These are phyloP conservation scores for Nannoperca australis DNA, from an alignment of 2,797 vertebrate genomes.

Conservation along the genomic window DNA sequence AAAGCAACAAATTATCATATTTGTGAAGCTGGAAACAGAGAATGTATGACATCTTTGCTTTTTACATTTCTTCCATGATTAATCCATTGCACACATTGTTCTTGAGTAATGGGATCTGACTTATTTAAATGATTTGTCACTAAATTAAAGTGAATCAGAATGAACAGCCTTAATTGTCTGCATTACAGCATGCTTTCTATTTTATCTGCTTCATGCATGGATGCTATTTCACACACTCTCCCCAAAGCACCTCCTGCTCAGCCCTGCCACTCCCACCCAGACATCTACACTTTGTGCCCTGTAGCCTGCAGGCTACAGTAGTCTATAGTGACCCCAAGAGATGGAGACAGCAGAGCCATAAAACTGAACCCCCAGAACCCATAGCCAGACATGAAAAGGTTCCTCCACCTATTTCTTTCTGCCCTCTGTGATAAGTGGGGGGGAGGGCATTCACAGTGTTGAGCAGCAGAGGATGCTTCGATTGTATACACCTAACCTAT, in stretches of 20 bases:
- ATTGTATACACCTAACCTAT: constrained; percentile 21
- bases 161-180: constrained; percentile 7
- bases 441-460: background rate
- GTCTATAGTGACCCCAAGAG: constrained; percentile 34
- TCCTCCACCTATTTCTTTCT: constrained; percentile 38
- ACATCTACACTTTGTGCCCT: constrained; percentile 21
- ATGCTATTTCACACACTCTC: constrained; percentile 45
- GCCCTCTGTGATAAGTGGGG: constrained; percentile 44
- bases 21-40: background rate
- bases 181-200: constrained; percentile 1
- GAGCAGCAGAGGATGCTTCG: constrained; percentile 13
- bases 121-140: constrained; percentile 24
- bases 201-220: constrained; percentile 35
- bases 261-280: constrained; percentile 35
- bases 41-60: constrained; percentile 5
- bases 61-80: background rate
- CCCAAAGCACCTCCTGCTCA: constrained; percentile 26
- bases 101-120: background rate
- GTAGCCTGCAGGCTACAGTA: constrained; percentile 44
- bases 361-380: constrained; percentile 42
- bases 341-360: constrained; percentile 59
- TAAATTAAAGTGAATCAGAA: constrained; percentile 37
- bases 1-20: background rate
- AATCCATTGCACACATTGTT: constrained; percentile 1
- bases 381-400: constrained; percentile 38